Conservation (phyloP, 2,888 invertebrate species). For the Pseudococcus jackbeardsleyi region DNA sequence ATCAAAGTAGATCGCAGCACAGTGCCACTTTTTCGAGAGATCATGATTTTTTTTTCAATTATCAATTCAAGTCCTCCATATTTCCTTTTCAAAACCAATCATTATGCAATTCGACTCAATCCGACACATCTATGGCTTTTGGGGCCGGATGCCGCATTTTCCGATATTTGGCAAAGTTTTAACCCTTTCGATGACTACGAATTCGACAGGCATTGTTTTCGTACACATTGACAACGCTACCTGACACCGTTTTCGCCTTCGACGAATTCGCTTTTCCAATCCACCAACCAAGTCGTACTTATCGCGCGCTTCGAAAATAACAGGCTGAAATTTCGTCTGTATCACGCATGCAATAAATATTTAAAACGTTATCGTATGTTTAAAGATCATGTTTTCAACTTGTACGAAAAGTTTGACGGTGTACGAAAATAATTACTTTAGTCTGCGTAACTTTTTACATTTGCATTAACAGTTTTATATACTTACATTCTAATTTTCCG, state of each 20-base stretch:
- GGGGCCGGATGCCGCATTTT: too few species aligned
- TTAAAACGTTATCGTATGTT: slow-evolving; percentile 17
- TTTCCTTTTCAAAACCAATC: too few species aligned
- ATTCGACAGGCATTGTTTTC: not conserved
- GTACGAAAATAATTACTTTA: slow-evolving; percentile 47
- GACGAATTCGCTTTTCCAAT: slow-evolving; percentile 2
- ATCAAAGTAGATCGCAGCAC: too few species aligned
- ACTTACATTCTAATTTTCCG: slow-evolving; percentile 40
- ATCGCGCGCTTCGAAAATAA: not conserved
- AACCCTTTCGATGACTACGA: too few species aligned
- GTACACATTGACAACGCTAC: not conserved
- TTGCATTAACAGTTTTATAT: slow-evolving; percentile 41
- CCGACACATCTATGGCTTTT: too few species aligned
- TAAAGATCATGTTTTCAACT: slow-evolving; percentile 38
- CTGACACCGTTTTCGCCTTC: not conserved
- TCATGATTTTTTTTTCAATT: too few species aligned
- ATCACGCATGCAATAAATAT: slow-evolving; percentile 25
- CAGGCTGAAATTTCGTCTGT: not conserved
- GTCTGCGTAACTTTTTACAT: slow-evolving; percentile 34
- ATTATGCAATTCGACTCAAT: too few species aligned
- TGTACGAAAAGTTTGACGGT: slow-evolving; percentile 37
- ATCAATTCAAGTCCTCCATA: too few species aligned
- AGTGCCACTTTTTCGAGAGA: too few species aligned
- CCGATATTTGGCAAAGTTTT: too few species aligned
- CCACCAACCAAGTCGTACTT: not conserved